Evolutionary conservation across 1,140 invertebrate genomes (phyloP).

Genomic region (Apocrypta bakeri): DNA sequence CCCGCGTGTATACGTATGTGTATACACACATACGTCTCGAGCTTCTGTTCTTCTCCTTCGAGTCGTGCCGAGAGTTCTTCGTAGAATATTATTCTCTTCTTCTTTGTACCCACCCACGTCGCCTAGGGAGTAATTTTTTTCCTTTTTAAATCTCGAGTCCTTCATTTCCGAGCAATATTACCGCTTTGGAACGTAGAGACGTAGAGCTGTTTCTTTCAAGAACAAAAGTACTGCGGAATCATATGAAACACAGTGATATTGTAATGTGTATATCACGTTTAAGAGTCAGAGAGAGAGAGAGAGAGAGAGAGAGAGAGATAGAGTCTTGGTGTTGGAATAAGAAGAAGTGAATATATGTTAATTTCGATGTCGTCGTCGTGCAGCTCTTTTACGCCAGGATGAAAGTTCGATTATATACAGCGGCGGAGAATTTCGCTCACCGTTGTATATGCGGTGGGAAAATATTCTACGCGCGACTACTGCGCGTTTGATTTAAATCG

Average conservation of each 20-base stretch:
- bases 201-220: not conserved
- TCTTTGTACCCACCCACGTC: not conserved
- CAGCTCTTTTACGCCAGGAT: not conserved
- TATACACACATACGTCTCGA: not conserved
- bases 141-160: not conserved
- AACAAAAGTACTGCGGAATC: not conserved
- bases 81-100: conserved; percentile 11
- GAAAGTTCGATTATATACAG: not conserved
- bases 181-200: not conserved
- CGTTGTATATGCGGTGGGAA: not conserved
- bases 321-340: not conserved
- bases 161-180: conserved; percentile 4
- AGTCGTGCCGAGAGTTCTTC: conserved; percentile 22
- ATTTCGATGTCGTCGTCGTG: conserved; percentile 2
- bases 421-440: not conserved
- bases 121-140: not conserved
- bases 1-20: not conserved
- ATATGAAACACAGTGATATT: not conserved
- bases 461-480: not conserved
- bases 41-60: not conserved
- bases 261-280: not conserved
- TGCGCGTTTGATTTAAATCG: not conserved
- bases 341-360: conserved; percentile 26
- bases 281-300: too few relatives aligned
- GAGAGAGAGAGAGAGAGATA: too few relatives aligned